A percentile compares a stretch with the other conserved stretches of the same genome.
Conservation (phyloP, 2,113 vertebrate species). For the Aspiorhynchus laticeps region DNA sequence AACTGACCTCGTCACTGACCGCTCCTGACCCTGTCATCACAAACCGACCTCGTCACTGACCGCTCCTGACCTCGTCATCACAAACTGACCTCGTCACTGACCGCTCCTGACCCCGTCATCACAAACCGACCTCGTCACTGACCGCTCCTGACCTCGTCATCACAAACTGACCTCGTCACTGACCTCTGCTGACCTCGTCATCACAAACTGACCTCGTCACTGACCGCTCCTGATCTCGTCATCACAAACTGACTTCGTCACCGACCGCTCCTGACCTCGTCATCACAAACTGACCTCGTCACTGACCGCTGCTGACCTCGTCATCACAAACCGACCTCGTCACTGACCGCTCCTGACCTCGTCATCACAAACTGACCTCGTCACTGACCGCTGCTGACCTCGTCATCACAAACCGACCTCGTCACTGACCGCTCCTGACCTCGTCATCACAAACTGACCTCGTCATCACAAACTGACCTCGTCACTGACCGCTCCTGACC, state of each 20-base stretch:
- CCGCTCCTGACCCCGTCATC: no score
- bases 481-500: no score
- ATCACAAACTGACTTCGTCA: background rate
- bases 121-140: background rate
- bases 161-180: background rate
- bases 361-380: background rate
- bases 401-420: background rate
- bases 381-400: background rate
- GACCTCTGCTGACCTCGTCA: no score
- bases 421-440: background rate
- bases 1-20: background rate
- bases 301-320: background rate
- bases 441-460: no score
- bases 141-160: no score
- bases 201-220: background rate
- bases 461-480: no score
- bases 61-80: no score
- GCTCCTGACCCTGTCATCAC: no score
- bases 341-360: background rate
- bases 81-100: background rate
- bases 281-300: background rate
- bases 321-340: background rate
- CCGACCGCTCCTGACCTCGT: no score
- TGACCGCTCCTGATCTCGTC: background rate
- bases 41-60: background rate